phyloP scores from a whole-genome alignment of 2,888 invertebrate genomes.

The Operophtera brumata region DNA sequence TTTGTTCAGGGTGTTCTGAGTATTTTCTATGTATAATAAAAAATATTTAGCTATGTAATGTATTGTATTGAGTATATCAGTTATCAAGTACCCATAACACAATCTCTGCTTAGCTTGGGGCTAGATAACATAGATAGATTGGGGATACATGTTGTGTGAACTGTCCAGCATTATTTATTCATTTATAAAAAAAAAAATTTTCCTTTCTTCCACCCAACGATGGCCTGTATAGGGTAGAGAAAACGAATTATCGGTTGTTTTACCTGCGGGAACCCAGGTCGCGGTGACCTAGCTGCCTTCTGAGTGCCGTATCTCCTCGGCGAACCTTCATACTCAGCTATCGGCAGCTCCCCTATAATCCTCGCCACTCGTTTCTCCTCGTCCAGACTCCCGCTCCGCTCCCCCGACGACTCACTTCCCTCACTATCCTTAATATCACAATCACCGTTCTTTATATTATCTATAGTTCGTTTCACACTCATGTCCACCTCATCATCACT shows the following conservation, averaged over 20 bases:
- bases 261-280: slow-evolving; percentile 93
- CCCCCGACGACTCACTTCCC: slow-evolving; percentile 66
- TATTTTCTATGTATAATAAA: no score
- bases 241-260: slow-evolving; percentile 6
- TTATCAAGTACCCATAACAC: no score
- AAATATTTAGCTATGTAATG: no score
- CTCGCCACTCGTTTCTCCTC: slow-evolving; percentile 79
- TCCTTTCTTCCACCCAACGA: no score
- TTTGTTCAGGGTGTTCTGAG: no score
- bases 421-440: slow-evolving; percentile 75
- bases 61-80: no score
- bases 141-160: no score
- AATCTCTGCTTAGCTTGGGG: no score
- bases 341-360: slow-evolving; percentile 92
- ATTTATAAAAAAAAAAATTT: no score
- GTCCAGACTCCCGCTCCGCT: slow-evolving; percentile 65
- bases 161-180: no score
- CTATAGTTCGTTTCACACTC: slow-evolving; percentile 76
- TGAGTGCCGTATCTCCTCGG: slow-evolving; percentile 92
- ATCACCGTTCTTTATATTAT: slow-evolving; percentile 77
- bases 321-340: slow-evolving; percentile 95
- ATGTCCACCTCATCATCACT: slow-evolving; percentile 77
- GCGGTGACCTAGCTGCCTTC: slow-evolving; percentile 86
- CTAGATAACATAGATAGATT: no score
- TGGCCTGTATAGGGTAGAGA: no score